Base-by-base conservation (phyloP, 2,888 invertebrate species). In the Gari tellinella region DNA sequence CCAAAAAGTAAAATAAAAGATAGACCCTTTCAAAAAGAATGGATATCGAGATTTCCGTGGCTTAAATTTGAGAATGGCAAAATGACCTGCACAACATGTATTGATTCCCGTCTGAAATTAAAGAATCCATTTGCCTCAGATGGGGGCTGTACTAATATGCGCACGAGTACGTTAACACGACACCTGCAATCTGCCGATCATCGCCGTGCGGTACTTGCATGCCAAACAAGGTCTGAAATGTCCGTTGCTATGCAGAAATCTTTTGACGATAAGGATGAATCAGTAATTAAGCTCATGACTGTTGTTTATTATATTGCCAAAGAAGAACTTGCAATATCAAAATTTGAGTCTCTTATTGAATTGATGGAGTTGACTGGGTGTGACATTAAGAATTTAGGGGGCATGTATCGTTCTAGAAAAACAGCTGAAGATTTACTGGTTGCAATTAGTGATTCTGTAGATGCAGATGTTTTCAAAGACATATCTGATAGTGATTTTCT, bases 401-500 rank as follows among this genome's bases (percentile, higher is more conserved):
- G 37, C n/a, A 21, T 37, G 17, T 61, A 61, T 17, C 23, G 49
- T 19, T 61, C 40, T 21, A 49, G 61, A 43, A 61, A 37, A 41
- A 51, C 61, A 38, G 61, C 51, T 40, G 61, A 49, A 26, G 31
- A 31, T 49, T 19, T 61, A 15, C 23, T 23, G 12, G 17, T n/a
- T n/a, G 61, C 49, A 19, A 21, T 61, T 21, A 51, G 51, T 3
- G 49, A 61, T 17, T 25, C 25, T 23, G 41, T 61, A 1, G n/a
- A 49, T 21, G 10, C 48, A 17, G 41, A 51, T 19, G 41, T 61
- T 26, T 48, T 23, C 14, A 38, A 48, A n/a, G 25, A 61, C 19
- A 48, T 61, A 15, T n/a, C 61, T n/a, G 51, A 61, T 10, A 46
- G 61, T 61, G 51, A 52, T 49, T 49, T 61, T 61, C 37, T 49